These are phyloP conservation scores for Falco naumanni DNA, from an alignment of 2,797 vertebrate species.

Conservation along the genomic window DNA sequence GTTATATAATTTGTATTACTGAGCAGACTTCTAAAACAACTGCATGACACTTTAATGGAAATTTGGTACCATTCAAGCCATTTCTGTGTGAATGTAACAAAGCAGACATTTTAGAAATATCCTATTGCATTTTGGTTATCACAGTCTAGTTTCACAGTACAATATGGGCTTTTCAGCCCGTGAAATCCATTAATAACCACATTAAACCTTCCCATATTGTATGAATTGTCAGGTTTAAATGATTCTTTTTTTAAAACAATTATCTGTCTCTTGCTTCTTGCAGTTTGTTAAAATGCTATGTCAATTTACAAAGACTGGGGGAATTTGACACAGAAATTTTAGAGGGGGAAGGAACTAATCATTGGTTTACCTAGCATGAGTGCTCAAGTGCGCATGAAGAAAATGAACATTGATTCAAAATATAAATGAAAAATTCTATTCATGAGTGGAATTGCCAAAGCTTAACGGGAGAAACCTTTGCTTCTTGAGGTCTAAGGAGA, in stretches of 20 bases:
- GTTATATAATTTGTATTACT: not conserved
- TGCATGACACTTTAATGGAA: not conserved
- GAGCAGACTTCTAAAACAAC: not conserved
- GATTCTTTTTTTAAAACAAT: slow-evolving; percentile 49
- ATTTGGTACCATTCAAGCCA: not conserved
- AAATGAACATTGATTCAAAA: slow-evolving; percentile 63
- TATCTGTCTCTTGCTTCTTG: slow-evolving; percentile 37
- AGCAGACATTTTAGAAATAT: slow-evolving; percentile 44
- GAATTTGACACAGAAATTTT: slow-evolving; percentile 32
- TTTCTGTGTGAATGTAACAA: slow-evolving; percentile 13
- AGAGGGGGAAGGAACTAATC: slow-evolving; percentile 44
- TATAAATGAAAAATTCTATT: slow-evolving; percentile 41
- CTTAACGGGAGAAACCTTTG: not conserved
- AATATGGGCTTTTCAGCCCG: slow-evolving; percentile 44
- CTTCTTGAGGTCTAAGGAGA: not conserved
- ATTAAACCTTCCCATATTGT: slow-evolving; percentile 32
- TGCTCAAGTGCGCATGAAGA: slow-evolving; percentile 43
- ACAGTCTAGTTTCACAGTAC: slow-evolving; percentile 29
- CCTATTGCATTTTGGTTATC: slow-evolving; percentile 34
- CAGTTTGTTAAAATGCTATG: slow-evolving; percentile 46
- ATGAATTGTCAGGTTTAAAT: slow-evolving; percentile 51
- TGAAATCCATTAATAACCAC: slow-evolving; percentile 45
- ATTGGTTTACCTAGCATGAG: slow-evolving; percentile 48
- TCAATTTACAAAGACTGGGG: slow-evolving; percentile 43
- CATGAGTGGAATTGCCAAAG: not conserved